Conservation (phyloP, 2,888 invertebrate genomes). For the Notodonta dromedarius region DNA sequence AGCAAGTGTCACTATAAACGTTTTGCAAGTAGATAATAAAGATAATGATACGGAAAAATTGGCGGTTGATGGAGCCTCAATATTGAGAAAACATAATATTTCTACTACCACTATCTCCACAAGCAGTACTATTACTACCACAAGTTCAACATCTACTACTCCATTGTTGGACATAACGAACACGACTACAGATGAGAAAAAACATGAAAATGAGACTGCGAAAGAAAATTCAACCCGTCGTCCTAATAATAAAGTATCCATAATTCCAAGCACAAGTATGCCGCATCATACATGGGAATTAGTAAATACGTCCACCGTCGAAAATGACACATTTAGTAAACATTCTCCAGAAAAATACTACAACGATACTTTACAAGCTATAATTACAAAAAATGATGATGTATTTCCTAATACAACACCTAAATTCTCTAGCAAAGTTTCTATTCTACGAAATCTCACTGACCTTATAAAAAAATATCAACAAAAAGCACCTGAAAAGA, state of each 20-base stretch:
- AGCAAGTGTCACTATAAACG: conserved; percentile 73
- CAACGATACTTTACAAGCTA: conserved; percentile 86
- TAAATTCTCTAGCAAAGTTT: conserved; percentile 71
- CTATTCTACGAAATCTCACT: conserved; percentile 85
- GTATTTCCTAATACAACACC: conserved; percentile 74
- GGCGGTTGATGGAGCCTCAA: conserved; percentile 74
- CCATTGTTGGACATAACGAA: conserved; percentile 29
- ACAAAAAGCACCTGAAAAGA: conserved; percentile 62
- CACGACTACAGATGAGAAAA: conserved; percentile 33
- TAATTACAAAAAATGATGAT: conserved; percentile 84
- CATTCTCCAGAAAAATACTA: conserved; percentile 81
- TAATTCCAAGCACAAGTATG: conserved; percentile 69
- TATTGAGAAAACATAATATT: conserved; percentile 68
- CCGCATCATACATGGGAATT: conserved; percentile 84
- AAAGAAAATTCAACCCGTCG: conserved; percentile 71
- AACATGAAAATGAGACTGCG: conserved; percentile 34
- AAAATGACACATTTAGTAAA: conserved; percentile 68
- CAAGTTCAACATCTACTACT: conserved; percentile 28
- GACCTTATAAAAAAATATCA: conserved; percentile 86
- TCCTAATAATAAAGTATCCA: conserved; percentile 77
- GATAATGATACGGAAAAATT: conserved; percentile 72
- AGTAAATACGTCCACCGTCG: conserved; percentile 80
- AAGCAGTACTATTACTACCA: conserved; percentile 25
- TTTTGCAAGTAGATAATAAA: conserved; percentile 62
- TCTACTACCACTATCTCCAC: conserved; percentile 37